Percentiles rank a stretch among this genome's conserved stretches.
These are phyloP conservation scores for Dascyllus trimaculatus DNA, from an alignment of 2,113 vertebrate species.

Conservation along the genomic window DNA sequence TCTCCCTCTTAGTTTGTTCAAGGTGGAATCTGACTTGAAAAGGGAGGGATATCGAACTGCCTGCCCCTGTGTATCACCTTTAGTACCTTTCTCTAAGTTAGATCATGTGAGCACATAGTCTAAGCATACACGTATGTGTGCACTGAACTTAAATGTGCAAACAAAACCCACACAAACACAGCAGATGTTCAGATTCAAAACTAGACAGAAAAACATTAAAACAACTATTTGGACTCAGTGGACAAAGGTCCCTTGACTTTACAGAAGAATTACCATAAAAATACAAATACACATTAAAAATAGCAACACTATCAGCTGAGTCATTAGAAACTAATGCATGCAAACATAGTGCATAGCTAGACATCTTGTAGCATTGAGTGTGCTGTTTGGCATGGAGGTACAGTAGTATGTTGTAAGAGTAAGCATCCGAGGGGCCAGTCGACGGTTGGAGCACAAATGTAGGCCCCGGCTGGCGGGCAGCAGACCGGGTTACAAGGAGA, in stretches of 20 bases:
- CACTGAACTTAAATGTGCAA: neutral
- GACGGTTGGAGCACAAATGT: constrained; percentile 57
- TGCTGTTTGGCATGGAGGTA: constrained; percentile 59
- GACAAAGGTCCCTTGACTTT: neutral
- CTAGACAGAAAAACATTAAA: neutral
- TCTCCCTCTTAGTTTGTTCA: constrained; percentile 73
- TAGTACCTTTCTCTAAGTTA: constrained; percentile 28
- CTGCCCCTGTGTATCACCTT: constrained; percentile 46
- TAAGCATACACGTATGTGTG: neutral
- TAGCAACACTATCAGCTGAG: constrained; percentile 43
- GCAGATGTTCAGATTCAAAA: neutral
- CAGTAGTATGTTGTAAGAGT: constrained; percentile 70
- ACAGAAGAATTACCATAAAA: neutral
- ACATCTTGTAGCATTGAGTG: constrained; percentile 56
- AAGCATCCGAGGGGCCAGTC: constrained; percentile 53
- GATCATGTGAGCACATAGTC: neutral
- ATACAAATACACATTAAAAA: constrained; percentile 44
- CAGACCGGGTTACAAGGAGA: constrained; percentile 81
- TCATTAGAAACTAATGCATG: constrained; percentile 37
- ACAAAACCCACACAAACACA: too few relatives aligned
- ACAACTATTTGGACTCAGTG: neutral
- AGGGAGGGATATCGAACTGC: constrained; percentile 60
- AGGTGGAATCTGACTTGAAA: constrained; percentile 76
- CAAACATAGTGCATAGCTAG: constrained; percentile 48
- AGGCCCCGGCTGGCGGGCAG: constrained; percentile 53